Percentiles rank a stretch among this genome's conserved stretches.
Conservation (phyloP, 2,888 invertebrate genomes). For the Caenorhabditis becei region DNA sequence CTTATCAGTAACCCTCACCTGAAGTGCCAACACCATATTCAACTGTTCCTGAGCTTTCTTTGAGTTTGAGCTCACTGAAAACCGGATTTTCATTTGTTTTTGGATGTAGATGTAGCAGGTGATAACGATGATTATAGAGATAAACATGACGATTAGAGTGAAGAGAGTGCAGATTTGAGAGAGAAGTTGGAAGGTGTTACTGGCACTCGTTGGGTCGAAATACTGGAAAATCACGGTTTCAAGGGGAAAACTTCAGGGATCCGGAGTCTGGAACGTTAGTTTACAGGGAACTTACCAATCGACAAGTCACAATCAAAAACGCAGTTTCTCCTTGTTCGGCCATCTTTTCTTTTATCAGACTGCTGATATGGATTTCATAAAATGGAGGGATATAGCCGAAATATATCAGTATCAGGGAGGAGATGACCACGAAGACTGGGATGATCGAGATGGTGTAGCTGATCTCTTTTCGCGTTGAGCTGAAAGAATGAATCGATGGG, state of each 20-base stretch:
- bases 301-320: slow-evolving; percentile 40
- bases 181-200: slow-evolving; percentile 16
- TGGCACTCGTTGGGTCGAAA: background rate
- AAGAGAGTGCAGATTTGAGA: slow-evolving; percentile 45
- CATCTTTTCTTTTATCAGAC: slow-evolving; percentile 23
- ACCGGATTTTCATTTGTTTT: slow-evolving; percentile 25
- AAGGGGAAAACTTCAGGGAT: no score
- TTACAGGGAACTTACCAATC: slow-evolving; percentile 12
- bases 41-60: slow-evolving; percentile 47
- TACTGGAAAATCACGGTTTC: slow-evolving; percentile 3
- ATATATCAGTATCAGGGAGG: slow-evolving; percentile 18
- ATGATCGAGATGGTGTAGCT: slow-evolving; percentile 25
- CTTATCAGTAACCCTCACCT: slow-evolving; percentile 12
- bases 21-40: slow-evolving; percentile 18
- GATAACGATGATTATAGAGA: slow-evolving; percentile 27
- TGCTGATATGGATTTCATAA: slow-evolving; percentile 29
- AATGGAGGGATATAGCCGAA: slow-evolving; percentile 45
- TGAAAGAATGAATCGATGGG: background rate
- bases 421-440: slow-evolving; percentile 15
- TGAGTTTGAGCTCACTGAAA: slow-evolving; percentile 16
- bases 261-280: no score
- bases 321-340: slow-evolving; percentile 31
- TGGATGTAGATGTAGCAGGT: slow-evolving; percentile 28
- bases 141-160: slow-evolving; percentile 43
- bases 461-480: slow-evolving; percentile 28